These are phyloP conservation scores for Poecilobothrus nobilitatus DNA, from an alignment of 2,888 invertebrate species.

Conservation along the genomic window DNA sequence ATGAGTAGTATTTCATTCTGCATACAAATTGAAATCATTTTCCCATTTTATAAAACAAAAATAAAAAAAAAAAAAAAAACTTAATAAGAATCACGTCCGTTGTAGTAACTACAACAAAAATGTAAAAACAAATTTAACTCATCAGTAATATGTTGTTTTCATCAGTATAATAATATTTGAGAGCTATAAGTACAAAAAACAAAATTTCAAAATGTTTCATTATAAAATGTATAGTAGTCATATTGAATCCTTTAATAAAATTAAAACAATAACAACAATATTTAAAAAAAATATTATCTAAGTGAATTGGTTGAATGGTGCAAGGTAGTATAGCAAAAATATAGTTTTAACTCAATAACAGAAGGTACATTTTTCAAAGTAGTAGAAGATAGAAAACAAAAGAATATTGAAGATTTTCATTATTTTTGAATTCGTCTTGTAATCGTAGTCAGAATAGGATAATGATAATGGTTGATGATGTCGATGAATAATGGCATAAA, in stretches of 20 bases:
- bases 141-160: background rate
- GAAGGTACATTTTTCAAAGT: no score
- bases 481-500: background rate
- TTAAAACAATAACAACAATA: background rate
- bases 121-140: background rate
- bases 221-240: background rate
- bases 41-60: background rate
- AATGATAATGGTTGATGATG: background rate
- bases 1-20: background rate
- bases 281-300: no score
- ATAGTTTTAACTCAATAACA: no score
- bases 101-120: background rate
- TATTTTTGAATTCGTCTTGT: no score
- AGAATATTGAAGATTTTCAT: no score
- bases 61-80: background rate
- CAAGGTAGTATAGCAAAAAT: no score
- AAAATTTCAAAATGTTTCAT: background rate
- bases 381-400: no score
- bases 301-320: no score
- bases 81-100: background rate
- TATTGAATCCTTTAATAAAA: background rate
- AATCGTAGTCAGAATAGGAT: background rate
- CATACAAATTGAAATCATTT: slow-evolving; percentile 4
- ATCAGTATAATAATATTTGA: background rate
- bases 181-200: background rate